Conservation (phyloP, 2,797 vertebrate genomes). For the Steatocranus sp. region DNA sequence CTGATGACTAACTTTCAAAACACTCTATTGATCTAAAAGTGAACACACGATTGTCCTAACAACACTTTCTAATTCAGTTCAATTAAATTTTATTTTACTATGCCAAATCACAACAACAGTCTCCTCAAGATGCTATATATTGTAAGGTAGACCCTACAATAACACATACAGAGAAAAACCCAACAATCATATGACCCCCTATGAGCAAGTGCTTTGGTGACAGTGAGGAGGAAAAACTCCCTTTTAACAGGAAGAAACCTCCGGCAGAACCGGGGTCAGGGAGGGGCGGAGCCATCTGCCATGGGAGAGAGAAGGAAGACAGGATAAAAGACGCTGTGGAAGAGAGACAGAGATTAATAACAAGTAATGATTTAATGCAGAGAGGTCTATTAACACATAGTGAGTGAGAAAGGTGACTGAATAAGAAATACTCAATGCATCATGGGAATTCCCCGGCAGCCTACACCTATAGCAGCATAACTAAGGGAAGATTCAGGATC, state of each 20-base stretch:
- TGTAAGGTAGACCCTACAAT: neutral
- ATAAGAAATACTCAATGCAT: rapidly evolving
- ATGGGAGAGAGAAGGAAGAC: neutral
- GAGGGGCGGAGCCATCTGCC: neutral
- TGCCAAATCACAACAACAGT: neutral
- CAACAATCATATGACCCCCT: neutral
- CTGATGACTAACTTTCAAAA: neutral
- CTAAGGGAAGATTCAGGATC: rapidly evolving
- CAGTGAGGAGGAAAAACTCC: neutral
- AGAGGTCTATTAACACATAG: rapidly evolving
- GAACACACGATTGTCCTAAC: neutral
- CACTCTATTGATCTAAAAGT: neutral
- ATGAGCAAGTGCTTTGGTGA: neutral
- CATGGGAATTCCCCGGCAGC: rapidly evolving
- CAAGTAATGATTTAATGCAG: rapidly evolving
- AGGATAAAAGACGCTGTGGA: neutral
- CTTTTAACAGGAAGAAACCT: neutral
- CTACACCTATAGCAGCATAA: neutral
- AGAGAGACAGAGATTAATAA: neutral
- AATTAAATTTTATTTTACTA: rapidly evolving
- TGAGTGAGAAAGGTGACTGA: neutral
- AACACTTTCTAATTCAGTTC: neutral
- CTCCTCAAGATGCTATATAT: rapidly evolving
- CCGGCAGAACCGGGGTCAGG: rapidly evolving
- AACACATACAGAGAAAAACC: neutral